phyloP scores from a whole-genome alignment of 2,797 vertebrate genomes.

The Notolabrus celidotus region DNA sequence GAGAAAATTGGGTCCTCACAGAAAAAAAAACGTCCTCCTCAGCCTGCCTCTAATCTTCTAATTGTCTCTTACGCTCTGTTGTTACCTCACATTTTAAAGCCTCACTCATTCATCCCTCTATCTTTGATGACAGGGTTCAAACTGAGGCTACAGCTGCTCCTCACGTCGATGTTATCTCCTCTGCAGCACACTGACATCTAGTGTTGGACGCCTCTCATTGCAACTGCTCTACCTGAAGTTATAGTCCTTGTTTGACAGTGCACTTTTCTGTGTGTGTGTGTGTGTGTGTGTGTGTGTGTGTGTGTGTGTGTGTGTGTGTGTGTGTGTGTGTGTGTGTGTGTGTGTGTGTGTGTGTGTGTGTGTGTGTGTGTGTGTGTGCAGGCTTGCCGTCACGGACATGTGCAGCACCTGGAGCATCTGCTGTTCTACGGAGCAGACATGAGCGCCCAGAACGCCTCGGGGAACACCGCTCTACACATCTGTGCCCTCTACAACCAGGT shows the following conservation, averaged over 20 bases:
- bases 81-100: neutral
- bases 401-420: constrained; percentile 96
- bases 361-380: constrained; percentile 67
- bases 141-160: constrained; percentile 43
- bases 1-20: neutral
- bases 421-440: constrained; percentile 95
- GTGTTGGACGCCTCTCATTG: constrained; percentile 45
- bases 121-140: constrained; percentile 49
- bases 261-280: neutral
- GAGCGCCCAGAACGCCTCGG: constrained; percentile 95
- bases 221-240: neutral
- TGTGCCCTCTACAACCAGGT: constrained; percentile 99
- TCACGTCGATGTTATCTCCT: constrained; percentile 15
- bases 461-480: constrained; percentile 95
- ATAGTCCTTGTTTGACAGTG: neutral
- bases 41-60: neutral
- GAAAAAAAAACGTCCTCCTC: neutral
- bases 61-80: neutral
- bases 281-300: constrained; percentile 19
- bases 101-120: neutral
- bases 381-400: constrained; percentile 94
- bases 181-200: constrained; percentile 79
- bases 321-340: constrained; percentile 39
- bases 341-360: constrained; percentile 41
- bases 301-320: constrained; percentile 32